phyloP scores from a whole-genome alignment of 2,797 vertebrate species.

The Atherinosoma microstoma region DNA sequence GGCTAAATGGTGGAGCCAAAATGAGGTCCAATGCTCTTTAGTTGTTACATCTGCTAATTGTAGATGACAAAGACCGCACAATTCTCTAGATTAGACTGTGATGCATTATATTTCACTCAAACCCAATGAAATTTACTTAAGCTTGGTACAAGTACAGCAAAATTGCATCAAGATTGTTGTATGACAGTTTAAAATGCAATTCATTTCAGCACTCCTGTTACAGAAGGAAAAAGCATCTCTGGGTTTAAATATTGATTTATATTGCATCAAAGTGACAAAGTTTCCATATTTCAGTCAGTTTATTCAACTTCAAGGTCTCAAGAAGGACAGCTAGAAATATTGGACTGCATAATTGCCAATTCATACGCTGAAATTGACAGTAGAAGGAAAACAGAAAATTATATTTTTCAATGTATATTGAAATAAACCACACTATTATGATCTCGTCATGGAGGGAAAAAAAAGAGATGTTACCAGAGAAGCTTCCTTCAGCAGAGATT shows the following conservation, averaged over 20 bases:
- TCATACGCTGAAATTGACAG: conserved; percentile 79
- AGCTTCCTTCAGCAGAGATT: conserved; percentile 82
- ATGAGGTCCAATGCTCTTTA: conserved; percentile 58
- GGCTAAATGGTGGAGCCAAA: conserved; percentile 70
- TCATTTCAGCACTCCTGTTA: conserved; percentile 63
- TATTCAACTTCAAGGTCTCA: conserved; percentile 73
- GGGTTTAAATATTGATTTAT: conserved; percentile 64
- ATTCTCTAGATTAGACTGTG: conserved; percentile 72
- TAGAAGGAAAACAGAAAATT: conserved; percentile 81
- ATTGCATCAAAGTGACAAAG: conserved; percentile 70
- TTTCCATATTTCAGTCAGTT: conserved; percentile 77
- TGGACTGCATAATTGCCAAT: conserved; percentile 83
- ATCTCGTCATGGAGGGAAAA: conserved; percentile 67
- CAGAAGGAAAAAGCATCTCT: conserved; percentile 43
- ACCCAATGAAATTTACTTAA: conserved; percentile 73
- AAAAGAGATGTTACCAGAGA: conserved; percentile 71
- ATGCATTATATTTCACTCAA: conserved; percentile 78
- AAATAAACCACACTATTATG: conserved; percentile 82
- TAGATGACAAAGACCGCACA: conserved; percentile 72
- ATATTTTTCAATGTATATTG: conserved; percentile 80
- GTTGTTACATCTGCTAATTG: conserved; percentile 77
- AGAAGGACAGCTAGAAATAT: conserved; percentile 73
- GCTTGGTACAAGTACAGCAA: conserved; percentile 65
- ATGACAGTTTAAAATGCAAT: conserved; percentile 69
- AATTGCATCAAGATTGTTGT: conserved; percentile 71